phyloP scores from a whole-genome alignment of 2,797 vertebrate genomes.

The Lacerta bilineata region DNA sequence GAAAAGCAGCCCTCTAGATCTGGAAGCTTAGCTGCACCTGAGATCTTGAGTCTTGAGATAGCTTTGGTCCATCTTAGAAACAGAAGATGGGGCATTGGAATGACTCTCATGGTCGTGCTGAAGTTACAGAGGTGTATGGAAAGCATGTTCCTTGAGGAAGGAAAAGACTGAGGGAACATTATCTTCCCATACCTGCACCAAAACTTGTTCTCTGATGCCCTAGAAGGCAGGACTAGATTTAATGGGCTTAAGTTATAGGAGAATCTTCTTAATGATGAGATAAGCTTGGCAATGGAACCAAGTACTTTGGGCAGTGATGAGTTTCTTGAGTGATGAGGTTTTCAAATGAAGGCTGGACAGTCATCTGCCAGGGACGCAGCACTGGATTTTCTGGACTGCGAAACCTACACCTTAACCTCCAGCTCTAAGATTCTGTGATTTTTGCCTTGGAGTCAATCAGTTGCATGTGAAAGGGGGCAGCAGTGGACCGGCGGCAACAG shows the following conservation, averaged over 20 bases:
- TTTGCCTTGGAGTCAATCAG: neutral
- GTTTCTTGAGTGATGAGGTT: too few relatives aligned
- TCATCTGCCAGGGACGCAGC: too few relatives aligned
- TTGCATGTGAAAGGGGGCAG: conserved; percentile 16
- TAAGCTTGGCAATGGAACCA: too few relatives aligned
- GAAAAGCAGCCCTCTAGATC: neutral
- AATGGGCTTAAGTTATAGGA: neutral
- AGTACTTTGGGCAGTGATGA: too few relatives aligned
- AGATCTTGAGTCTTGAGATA: neutral
- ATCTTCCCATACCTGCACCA: too few relatives aligned
- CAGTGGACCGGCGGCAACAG: conserved; percentile 7
- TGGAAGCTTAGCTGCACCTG: neutral
- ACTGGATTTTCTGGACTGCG: too few relatives aligned
- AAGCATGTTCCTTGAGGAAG: too few relatives aligned
- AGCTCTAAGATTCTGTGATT: neutral
- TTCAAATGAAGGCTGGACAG: too few relatives aligned
- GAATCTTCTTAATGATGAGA: neutral
- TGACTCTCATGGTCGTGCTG: neutral
- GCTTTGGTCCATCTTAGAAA: neutral
- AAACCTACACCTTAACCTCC: too few relatives aligned
- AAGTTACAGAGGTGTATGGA: neutral
- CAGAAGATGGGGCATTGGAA: neutral
- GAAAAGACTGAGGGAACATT: too few relatives aligned
- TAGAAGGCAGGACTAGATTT: neutral
- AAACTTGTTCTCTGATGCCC: neutral